A percentile compares a stretch with the other conserved stretches of the same genome.
phyloP scores from a whole-genome alignment of 2,797 vertebrate genomes.

The Hydrolagus colliei region DNA sequence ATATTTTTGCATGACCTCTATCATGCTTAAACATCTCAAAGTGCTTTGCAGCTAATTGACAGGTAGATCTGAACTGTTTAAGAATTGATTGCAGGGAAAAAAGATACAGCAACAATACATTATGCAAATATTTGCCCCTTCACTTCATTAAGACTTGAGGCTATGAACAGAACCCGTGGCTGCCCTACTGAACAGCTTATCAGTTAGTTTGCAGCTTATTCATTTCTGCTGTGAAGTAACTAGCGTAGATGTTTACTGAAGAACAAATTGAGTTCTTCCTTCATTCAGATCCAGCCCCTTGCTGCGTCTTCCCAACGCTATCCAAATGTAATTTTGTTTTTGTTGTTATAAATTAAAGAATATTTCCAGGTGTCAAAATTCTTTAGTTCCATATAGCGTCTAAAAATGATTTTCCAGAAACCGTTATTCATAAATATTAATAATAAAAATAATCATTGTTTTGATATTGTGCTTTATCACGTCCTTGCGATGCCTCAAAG shows the following conservation, averaged over 20 bases:
- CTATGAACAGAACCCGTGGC: neutral
- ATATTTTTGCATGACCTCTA: too few species aligned
- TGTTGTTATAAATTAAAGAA: neutral
- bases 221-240: neutral
- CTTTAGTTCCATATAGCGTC: neutral
- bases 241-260: neutral
- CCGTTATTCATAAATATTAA: neutral
- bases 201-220: neutral
- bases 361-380: neutral
- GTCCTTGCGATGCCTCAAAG: too few species aligned
- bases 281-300: neutral
- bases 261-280: neutral
- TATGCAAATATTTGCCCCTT: too few species aligned
- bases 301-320: too few species aligned
- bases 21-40: too few species aligned
- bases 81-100: too few species aligned
- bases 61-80: too few species aligned
- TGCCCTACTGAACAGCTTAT: neutral
- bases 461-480: too few species aligned
- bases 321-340: too few species aligned
- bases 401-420: neutral
- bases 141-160: neutral
- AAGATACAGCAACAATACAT: too few species aligned
- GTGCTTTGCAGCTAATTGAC: too few species aligned
- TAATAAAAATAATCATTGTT: too few species aligned